phyloP scores from a whole-genome alignment of 2,113 vertebrate genomes.

The Ctenomys sociabilis region DNA sequence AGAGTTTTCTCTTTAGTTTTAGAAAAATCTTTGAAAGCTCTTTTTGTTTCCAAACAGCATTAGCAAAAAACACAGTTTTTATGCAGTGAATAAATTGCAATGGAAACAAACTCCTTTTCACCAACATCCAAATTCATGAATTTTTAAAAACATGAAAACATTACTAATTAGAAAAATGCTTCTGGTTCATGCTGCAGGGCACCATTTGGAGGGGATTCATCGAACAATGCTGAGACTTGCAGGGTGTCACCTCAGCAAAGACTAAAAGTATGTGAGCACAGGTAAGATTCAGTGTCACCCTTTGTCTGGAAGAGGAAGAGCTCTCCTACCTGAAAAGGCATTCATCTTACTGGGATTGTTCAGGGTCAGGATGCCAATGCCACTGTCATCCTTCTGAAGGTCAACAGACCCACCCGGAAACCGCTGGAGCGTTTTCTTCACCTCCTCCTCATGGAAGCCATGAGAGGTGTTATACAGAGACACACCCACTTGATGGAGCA shows the following conservation, averaged over 20 bases:
- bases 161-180: constrained; percentile 34
- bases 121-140: background rate
- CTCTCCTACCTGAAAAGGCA: constrained; percentile 93
- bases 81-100: background rate
- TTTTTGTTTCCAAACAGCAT: background rate
- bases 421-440: constrained; percentile 88
- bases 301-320: background rate
- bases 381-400: constrained; percentile 90
- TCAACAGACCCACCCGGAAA: constrained; percentile 93
- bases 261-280: background rate
- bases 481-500: constrained; percentile 81
- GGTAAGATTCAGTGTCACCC: background rate
- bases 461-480: constrained; percentile 85
- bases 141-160: constrained; percentile 11
- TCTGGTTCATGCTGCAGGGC: background rate
- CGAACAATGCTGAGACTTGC: background rate
- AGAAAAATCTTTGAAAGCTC: constrained; percentile 3
- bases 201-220: background rate
- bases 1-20: constrained; percentile 45
- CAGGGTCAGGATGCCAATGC: constrained; percentile 93
- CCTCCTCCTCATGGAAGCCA: constrained; percentile 87
- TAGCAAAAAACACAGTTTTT: constrained; percentile 23
- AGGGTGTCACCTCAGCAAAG: background rate
- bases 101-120: constrained; percentile 13
- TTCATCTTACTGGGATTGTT: constrained; percentile 95